Evolutionary conservation across 1,140 invertebrate species (phyloP), one percentile per base, ranked within the genome.

Genomic region (Drosophila repletoides): DNA sequence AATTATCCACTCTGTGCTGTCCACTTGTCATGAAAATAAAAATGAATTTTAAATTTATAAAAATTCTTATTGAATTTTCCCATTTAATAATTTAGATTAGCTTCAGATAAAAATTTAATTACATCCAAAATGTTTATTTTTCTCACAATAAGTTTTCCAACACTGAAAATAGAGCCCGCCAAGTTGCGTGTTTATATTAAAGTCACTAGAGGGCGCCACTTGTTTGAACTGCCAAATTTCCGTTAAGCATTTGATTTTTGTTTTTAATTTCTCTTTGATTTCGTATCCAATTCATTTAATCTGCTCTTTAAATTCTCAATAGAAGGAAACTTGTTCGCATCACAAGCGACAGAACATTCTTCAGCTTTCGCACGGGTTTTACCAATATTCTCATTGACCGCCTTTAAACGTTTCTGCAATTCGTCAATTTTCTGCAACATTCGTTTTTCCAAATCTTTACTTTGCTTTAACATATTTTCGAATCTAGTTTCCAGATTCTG

Each of bases 311-410:
- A 19, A 3, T 46, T 7, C 0, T 59, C 5, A 0, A 38, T 22
- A 1, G 38, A 5, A 0, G 68, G 52, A 12, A 60, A 46, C 9
- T 60, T n/a, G 2, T 48, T 33, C 41, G 40, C 53, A 24, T 67
- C 48, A 12, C 68, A 71, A 3, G 29, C 5, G 0, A 0, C 2
- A 1, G 40, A 14, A 34, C 68, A 71, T 14, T 46, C 40, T 2
- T n/a, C n/a, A 9, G 48, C 10, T 1, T 28, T 15, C 6, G 7
- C 19, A 14, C 31, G 7, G 22, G 40, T 7, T 0, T 53, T 14
- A 0, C 29, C 17, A 0, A 67, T 33, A 19, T 41, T 40, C 0
- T 12, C 5, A 2, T 53, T 43, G 0, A 67, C 10, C 2, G 14
- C 12, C 12, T 33, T 28, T 14, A 71, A 14, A 6, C 15, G 21